These are phyloP conservation scores for Leptogaster cylindrica DNA, from an alignment of 2,888 invertebrate genomes.

Conservation along the genomic window DNA sequence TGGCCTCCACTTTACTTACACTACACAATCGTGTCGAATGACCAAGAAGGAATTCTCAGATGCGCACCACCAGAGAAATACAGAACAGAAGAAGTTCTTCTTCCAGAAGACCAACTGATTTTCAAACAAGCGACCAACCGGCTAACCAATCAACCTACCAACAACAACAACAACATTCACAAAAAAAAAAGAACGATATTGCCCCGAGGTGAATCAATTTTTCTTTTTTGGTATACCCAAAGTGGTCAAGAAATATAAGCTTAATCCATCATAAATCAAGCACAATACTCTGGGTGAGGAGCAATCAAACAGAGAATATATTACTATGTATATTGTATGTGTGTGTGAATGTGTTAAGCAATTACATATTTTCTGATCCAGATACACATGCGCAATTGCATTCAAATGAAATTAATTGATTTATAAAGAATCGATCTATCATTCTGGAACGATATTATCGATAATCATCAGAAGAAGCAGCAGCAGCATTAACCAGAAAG, in stretches of 20 bases:
- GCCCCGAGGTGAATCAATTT: conserved; percentile 8
- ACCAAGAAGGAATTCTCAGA: conserved; percentile 13
- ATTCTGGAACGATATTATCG: conserved; percentile 14
- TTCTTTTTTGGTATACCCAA: conserved; percentile 13
- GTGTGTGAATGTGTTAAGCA: conserved; percentile 18
- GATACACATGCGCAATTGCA: conserved; percentile 19
- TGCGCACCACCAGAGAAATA: too few species aligned
- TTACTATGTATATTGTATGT: too few species aligned
- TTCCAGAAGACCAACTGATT: too few species aligned
- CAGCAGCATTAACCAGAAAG: conserved; percentile 15
- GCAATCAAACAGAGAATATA: too few species aligned
- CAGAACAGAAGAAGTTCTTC: too few species aligned
- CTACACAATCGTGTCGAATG: conserved; percentile 18
- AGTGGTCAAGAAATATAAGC: conserved; percentile 32
- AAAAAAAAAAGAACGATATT: not conserved
- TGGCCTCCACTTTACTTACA: too few species aligned
- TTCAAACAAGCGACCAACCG: too few species aligned
- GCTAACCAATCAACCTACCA: not conserved
- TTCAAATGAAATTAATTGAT: conserved; percentile 33
- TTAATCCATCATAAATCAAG: conserved; percentile 34
- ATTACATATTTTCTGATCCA: not conserved
- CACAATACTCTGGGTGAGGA: conserved; percentile 1
- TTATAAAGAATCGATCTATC: conserved; percentile 36
- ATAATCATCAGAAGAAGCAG: too few species aligned
- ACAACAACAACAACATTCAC: not conserved